Evolutionary conservation across 1,140 invertebrate genomes (phyloP).

Genomic region (Calephelis nemesis): DNA sequence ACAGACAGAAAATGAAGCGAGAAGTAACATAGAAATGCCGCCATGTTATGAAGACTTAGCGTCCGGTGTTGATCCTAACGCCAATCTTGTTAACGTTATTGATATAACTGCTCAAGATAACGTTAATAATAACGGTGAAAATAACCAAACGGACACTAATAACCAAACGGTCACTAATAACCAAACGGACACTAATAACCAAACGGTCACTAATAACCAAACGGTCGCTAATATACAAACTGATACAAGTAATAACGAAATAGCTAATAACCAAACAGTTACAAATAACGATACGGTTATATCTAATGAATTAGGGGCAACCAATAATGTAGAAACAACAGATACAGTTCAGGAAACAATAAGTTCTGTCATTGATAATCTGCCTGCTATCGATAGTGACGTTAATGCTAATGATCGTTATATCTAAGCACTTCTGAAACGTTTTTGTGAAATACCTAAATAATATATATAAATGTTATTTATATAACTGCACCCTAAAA

Average conservation of each 20-base stretch:
- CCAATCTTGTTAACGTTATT: constrained; percentile 24
- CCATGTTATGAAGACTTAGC: constrained; percentile 60
- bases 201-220: constrained; percentile 10
- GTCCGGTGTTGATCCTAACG: constrained; percentile 35
- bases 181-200: neutral
- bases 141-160: neutral
- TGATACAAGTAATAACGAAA: neutral
- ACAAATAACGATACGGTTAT: constrained; percentile 16
- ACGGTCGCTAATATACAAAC: neutral
- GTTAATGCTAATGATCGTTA: constrained; percentile 52
- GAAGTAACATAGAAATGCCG: constrained; percentile 63
- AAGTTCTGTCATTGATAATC: constrained; percentile 55
- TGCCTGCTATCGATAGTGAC: constrained; percentile 64
- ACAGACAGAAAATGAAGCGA: constrained; percentile 43
- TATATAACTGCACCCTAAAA: too few species aligned
- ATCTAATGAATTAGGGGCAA: constrained; percentile 22
- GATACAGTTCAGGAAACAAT: constrained; percentile 39
- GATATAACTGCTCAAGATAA: constrained; percentile 18
- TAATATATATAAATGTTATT: too few species aligned
- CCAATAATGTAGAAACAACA: neutral
- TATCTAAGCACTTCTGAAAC: neutral
- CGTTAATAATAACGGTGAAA: constrained; percentile 13
- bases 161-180: too few species aligned
- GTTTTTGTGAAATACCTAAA: too few species aligned
- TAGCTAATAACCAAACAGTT: neutral